phyloP scores from a whole-genome alignment of 2,113 vertebrate species.

The Chaetodon auriga region DNA sequence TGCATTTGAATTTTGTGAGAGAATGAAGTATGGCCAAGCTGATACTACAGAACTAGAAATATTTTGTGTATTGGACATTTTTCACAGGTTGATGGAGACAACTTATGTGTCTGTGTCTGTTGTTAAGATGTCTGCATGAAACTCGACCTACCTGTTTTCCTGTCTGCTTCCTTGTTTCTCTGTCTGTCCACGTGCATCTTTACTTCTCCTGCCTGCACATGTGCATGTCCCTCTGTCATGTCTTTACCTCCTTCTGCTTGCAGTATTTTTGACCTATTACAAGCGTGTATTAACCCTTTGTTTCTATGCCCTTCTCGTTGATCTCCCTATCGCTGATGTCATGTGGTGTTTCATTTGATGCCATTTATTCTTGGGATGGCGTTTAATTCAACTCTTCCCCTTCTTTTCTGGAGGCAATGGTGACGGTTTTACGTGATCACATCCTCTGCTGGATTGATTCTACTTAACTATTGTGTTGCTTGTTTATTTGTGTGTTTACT shows the following conservation, averaged over 20 bases:
- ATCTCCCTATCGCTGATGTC: neutral
- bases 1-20: neutral
- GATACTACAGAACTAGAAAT: too few species aligned
- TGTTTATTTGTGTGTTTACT: neutral
- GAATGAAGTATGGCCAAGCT: neutral
- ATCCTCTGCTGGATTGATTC: neutral
- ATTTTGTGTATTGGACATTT: neutral
- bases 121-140: constrained; percentile 10
- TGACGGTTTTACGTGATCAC: constrained; percentile 10
- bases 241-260: constrained; percentile 1
- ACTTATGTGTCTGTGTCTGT: neutral
- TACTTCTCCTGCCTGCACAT: neutral
- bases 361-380: neutral
- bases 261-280: neutral
- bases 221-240: neutral
- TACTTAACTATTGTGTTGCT: neutral
- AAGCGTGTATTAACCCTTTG: neutral
- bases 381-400: neutral
- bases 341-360: constrained; percentile 8
- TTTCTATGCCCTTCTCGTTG: neutral
- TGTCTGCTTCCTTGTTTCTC: neutral
- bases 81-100: neutral
- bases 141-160: neutral
- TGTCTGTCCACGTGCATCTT: neutral
- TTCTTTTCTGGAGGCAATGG: neutral